Conservation (phyloP, 2,113 vertebrate genomes). For the Siphamia tubifer region DNA sequence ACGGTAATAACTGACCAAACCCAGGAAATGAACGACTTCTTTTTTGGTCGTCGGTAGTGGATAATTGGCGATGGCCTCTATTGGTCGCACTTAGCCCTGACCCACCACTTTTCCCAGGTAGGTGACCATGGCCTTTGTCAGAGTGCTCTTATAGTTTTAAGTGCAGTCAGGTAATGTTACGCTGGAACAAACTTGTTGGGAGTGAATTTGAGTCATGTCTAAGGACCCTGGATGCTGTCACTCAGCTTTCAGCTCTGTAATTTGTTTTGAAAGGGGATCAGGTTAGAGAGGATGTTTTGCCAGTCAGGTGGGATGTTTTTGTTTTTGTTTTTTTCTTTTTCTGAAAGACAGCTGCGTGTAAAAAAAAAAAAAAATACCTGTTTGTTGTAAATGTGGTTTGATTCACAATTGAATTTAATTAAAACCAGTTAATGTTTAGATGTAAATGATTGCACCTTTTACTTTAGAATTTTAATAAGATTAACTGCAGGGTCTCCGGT, state of each 20-base stretch:
- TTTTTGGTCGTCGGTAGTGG: too few relatives aligned
- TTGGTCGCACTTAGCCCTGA: too few relatives aligned
- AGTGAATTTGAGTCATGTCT: constrained; percentile 32
- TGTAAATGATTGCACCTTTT: not conserved
- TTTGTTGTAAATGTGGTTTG: not conserved
- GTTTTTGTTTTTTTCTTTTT: too few relatives aligned
- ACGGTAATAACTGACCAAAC: too few relatives aligned
- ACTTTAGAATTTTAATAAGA: too few relatives aligned
- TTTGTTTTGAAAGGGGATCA: constrained; percentile 44
- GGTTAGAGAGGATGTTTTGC: constrained; percentile 17
- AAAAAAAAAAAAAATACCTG: not conserved
- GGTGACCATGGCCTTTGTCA: too few relatives aligned
- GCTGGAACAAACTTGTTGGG: constrained; percentile 6
- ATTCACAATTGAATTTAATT: not conserved
- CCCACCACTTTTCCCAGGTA: too few relatives aligned
- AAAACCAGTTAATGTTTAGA: not conserved
- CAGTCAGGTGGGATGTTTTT: not conserved
- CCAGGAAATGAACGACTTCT: too few relatives aligned
- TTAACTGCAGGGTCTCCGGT: too few relatives aligned
- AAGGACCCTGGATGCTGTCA: constrained; percentile 8
- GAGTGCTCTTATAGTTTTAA: too few relatives aligned
- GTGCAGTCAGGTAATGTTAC: too few relatives aligned
- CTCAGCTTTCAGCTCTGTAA: constrained; percentile 35
- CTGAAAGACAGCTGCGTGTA: not conserved
- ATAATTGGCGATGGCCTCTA: too few relatives aligned